A percentile compares a stretch with the other conserved stretches of the same genome.
Conservation (phyloP, 2,888 invertebrate species). For the Bugulina stolonifera region DNA sequence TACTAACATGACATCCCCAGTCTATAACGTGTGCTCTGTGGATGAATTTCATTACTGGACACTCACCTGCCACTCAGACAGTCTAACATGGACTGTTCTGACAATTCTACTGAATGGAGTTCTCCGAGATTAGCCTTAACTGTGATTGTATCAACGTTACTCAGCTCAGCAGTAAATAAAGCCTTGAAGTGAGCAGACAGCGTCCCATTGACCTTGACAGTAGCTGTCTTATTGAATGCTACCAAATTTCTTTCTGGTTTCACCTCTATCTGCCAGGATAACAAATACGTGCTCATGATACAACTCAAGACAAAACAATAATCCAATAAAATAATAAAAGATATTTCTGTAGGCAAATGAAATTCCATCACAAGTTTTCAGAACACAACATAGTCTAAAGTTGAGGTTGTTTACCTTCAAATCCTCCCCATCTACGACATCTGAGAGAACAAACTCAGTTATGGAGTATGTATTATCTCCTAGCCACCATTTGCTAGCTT, state of each 20-base stretch:
- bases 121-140: constrained; percentile 16
- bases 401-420: neutral
- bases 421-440: neutral
- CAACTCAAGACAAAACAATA: too few species aligned
- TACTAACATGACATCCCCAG: too few species aligned
- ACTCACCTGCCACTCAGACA: neutral
- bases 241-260: constrained; percentile 7
- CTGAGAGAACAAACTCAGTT: neutral
- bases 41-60: too few species aligned
- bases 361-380: too few species aligned
- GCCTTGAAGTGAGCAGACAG: constrained; percentile 21
- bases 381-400: too few species aligned
- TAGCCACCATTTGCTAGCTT: constrained; percentile 25
- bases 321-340: too few species aligned
- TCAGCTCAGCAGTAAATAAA: constrained; percentile 15
- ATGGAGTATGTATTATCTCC: neutral
- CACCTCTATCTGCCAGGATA: neutral
- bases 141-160: constrained; percentile 5
- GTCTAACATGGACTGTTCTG: constrained; percentile 13
- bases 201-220: neutral
- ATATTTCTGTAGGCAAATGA: too few species aligned
- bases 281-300: too few species aligned
- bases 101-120: neutral
- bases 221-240: neutral
- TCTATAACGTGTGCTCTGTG: too few species aligned